Evolutionary conservation across 1,140 invertebrate species (phyloP).

Genomic region (Macrotrachela quadricornifera): DNA sequence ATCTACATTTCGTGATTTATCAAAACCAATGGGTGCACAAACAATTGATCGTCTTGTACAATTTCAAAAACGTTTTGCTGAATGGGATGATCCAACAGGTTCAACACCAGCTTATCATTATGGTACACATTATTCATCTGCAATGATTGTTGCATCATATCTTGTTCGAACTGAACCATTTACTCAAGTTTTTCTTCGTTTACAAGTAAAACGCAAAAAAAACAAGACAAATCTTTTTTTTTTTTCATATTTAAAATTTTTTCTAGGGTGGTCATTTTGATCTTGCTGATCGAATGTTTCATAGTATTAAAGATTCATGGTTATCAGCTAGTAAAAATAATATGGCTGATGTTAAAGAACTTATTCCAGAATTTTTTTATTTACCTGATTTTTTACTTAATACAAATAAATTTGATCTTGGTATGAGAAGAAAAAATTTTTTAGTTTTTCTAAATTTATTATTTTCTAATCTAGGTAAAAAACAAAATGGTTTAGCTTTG

Average conservation of each 20-base stretch:
- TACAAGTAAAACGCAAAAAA: too few relatives aligned
- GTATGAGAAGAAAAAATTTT: too few relatives aligned
- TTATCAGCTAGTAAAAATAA: constrained; percentile 84
- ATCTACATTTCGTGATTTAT: constrained; percentile 76
- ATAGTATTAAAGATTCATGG: constrained; percentile 92
- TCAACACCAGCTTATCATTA: constrained; percentile 97
- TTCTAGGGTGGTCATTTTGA: constrained; percentile 89
- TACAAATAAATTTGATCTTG: constrained; percentile 78
- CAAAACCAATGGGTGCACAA: constrained; percentile 94
- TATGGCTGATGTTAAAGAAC: constrained; percentile 97
- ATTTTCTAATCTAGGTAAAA: constrained; percentile 38
- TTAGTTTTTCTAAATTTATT: too few relatives aligned
- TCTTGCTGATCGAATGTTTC: constrained; percentile 94
- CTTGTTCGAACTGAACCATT: constrained; percentile 93
- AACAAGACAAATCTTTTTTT: too few relatives aligned
- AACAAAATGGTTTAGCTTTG: constrained; percentile 77
- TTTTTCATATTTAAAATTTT: too few relatives aligned
- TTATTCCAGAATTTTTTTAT: constrained; percentile 98
- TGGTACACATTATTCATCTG: constrained; percentile 92
- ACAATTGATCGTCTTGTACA: constrained; percentile 72
- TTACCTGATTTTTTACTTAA: constrained; percentile 80
- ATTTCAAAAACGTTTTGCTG: constrained; percentile 73
- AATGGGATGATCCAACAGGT: constrained; percentile 88
- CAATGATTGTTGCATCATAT: constrained; percentile 98
- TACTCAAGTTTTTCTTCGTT: constrained; percentile 81